Percentiles rank a stretch among this genome's conserved stretches.
phyloP scores from a whole-genome alignment of 2,888 invertebrate species.

The Tetramorium bicarinatum region DNA sequence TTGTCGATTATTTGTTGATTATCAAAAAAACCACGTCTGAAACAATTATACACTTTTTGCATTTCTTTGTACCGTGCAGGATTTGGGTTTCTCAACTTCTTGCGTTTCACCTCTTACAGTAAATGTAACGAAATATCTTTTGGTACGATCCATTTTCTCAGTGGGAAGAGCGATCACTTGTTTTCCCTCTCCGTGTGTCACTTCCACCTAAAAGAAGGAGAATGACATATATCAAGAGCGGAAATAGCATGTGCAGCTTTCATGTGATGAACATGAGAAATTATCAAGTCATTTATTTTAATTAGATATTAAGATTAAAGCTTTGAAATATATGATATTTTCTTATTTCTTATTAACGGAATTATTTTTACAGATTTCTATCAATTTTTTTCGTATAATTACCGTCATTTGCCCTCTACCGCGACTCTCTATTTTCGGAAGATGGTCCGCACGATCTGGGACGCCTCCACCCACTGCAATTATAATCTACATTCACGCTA shows the following conservation, averaged over 20 bases:
- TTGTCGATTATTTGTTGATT: not conserved
- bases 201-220: constrained; percentile 88
- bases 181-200: constrained; percentile 94
- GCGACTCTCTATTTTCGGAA: constrained; percentile 85
- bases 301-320: not conserved
- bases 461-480: constrained; percentile 85
- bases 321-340: not conserved
- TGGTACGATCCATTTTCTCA: constrained; percentile 94
- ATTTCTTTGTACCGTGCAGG: constrained; percentile 77
- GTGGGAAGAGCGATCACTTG: constrained; percentile 96
- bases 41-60: constrained; percentile 80
- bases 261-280: not conserved
- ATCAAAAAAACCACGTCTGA: not conserved
- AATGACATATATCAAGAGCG: not conserved
- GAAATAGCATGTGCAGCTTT: not conserved
- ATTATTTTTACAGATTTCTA: not conserved
- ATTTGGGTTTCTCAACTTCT: constrained; percentile 87
- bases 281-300: not conserved
- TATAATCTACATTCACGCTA: constrained; percentile 85
- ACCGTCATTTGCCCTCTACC: constrained; percentile 85
- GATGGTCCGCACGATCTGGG: constrained; percentile 83
- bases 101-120: constrained; percentile 93
- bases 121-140: constrained; percentile 97
- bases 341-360: not conserved
- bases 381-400: constrained; percentile 47